Conservation (phyloP, 1,140 invertebrate genomes). For the Mizuhopecten yessoensis region DNA sequence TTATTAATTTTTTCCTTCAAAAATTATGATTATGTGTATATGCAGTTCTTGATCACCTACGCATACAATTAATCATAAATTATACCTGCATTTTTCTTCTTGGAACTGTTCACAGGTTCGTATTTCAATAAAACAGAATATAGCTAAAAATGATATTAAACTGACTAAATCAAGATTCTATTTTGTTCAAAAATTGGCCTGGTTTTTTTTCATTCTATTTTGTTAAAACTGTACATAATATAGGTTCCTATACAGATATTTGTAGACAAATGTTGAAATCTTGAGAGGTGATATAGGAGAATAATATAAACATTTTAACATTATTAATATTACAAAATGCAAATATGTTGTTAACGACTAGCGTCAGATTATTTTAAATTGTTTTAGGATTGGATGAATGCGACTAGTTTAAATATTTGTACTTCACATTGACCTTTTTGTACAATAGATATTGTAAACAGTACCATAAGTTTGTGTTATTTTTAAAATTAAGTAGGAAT, state of each 20-base stretch:
- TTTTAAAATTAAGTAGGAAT: neutral
- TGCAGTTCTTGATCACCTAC: conserved; percentile 37
- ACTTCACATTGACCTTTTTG: neutral
- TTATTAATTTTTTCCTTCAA: neutral
- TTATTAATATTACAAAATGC: conserved; percentile 25
- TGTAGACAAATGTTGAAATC: conserved; percentile 8
- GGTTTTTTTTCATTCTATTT: neutral
- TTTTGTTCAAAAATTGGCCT: neutral
- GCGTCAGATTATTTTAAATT: conserved; percentile 24
- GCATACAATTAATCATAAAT: conserved; percentile 4
- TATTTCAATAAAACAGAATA: neutral
- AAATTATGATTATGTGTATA: conserved; percentile 19
- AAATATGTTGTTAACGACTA: conserved; percentile 16
- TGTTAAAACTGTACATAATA: conserved; percentile 1
- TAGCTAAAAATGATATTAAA: too few species aligned
- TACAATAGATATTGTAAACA: conserved; percentile 20
- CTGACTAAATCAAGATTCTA: neutral
- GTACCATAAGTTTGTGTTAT: conserved; percentile 9
- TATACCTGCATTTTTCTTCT: neutral
- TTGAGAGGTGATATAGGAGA: neutral
- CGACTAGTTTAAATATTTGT: conserved; percentile 28
- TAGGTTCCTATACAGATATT: neutral
- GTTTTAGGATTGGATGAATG: conserved; percentile 34
- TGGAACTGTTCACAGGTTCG: neutral
- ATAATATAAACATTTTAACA: conserved; percentile 21